Base-by-base conservation (phyloP, 2,113 vertebrate genomes). In the Seriola dumerili region DNA sequence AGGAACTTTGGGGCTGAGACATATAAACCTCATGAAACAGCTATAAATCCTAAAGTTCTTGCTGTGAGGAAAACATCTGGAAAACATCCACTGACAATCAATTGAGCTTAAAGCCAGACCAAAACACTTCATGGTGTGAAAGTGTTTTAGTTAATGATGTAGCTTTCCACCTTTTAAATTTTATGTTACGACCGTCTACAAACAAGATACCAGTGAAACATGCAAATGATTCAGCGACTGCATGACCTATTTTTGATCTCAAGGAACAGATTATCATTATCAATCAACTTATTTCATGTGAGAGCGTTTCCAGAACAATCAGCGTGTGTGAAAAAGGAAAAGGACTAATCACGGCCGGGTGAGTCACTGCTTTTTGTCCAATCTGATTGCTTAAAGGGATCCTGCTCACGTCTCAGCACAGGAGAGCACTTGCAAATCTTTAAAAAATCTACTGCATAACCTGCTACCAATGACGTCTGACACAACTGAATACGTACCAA, bases 11-110 rank as follows among this genome's bases (percentile, higher is more conserved):
- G 21, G 34, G 23, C 40, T 29, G 10, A 67, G n/a, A 16, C 38
- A 42, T 10, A 9, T 42, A 23, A 19, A 8, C 23, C n/a, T 44
- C 14, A 69, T 32, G 23, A 8, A 29, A 71, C 23, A 54, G 32
- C 23, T 62, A 38, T 9, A 48, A 63, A 36, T 23, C 57, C 58
- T 50, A 7, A 63, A 29, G 23, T 38, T 76, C 4, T 65, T 32
- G 5, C 17, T 46, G 23, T 32, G 9, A 64, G 54, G 16, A 73
- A 57, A 67, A 81, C 71, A 75, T 68, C 44, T 71, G 66, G 63
- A 69, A 74, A 71, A 48, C 66, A 76, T 21, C 16, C 48, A 57
- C 21, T 40, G 23, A 62, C 23, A n/a, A n/a, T 29, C 32, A 64
- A 17, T 7, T 4, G 46, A 76, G 38, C 32, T n/a, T 29, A 12